Conservation (phyloP, 2,888 invertebrate species). For the Bellardia bayeri region DNA sequence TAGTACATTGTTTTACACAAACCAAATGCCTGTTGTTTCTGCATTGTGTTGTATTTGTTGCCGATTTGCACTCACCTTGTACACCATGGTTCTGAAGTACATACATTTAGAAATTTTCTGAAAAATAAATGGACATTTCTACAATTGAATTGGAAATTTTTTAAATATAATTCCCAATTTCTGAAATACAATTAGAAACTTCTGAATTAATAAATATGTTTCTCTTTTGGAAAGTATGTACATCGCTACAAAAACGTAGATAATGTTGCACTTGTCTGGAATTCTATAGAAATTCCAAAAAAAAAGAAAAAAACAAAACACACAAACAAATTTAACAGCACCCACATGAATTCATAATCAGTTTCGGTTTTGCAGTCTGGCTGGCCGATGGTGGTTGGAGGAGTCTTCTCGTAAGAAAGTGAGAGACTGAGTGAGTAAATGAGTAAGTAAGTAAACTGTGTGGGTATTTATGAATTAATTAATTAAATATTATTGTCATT, state of each 20-base stretch:
- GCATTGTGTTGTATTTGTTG: too few species aligned
- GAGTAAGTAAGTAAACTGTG: slow-evolving; percentile 15
- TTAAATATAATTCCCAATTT: too few species aligned
- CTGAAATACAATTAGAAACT: too few species aligned
- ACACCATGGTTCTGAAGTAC: too few species aligned
- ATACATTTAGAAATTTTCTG: too few species aligned
- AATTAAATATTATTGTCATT: slow-evolving; percentile 62
- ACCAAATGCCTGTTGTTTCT: too few species aligned
- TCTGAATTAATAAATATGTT: too few species aligned
- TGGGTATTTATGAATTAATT: slow-evolving; percentile 68
- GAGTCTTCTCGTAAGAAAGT: slow-evolving; percentile 53
- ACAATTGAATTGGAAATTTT: too few species aligned
- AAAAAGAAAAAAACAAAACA: slow-evolving; percentile 37
- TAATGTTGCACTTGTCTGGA: slow-evolving; percentile 66
- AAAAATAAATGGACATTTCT: too few species aligned
- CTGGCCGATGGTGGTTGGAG: slow-evolving; percentile 32
- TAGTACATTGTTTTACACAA: too few species aligned
- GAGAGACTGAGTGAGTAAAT: slow-evolving; percentile 10
- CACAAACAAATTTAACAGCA: slow-evolving; percentile 15
- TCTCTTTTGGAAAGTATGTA: too few species aligned
- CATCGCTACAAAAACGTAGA: not conserved
- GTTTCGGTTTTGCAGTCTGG: slow-evolving; percentile 53
- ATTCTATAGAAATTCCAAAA: slow-evolving; percentile 58
- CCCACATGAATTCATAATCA: slow-evolving; percentile 68
- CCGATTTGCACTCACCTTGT: too few species aligned